phyloP scores from a whole-genome alignment of 1,140 invertebrate genomes.

The Heliconius nattereri region DNA sequence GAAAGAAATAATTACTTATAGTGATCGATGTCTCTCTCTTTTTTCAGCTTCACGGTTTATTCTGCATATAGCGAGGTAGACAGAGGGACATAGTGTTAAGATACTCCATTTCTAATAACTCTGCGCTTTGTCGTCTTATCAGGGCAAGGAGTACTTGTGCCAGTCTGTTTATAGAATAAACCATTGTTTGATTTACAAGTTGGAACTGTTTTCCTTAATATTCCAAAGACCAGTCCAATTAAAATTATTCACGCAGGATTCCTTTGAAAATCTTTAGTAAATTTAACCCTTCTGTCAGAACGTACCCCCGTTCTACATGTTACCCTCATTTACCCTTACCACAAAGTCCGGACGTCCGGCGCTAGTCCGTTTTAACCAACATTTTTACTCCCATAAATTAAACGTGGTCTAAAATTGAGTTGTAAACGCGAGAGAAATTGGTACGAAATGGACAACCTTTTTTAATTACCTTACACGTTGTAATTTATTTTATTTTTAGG shows the following conservation, averaged over 20 bases:
- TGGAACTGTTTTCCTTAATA: background rate
- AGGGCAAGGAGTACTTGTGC: too few relatives aligned
- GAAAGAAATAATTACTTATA: too few relatives aligned
- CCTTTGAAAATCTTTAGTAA: conserved; percentile 9
- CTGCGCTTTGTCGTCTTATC: too few relatives aligned
- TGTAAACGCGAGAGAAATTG: conserved; percentile 11
- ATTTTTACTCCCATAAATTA: conserved; percentile 32
- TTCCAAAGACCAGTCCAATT: background rate
- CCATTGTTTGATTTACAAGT: too few relatives aligned
- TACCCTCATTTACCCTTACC: conserved; percentile 28
- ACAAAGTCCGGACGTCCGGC: conserved; percentile 30
- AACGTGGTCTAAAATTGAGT: conserved; percentile 20
- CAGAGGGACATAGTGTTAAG: too few relatives aligned
- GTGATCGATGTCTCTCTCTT: too few relatives aligned
- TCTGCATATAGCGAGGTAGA: too few relatives aligned
- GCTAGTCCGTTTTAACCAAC: conserved; percentile 20
- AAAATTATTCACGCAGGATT: background rate
- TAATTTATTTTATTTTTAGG: background rate
- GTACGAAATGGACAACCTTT: background rate
- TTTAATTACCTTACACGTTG: background rate
- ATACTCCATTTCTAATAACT: too few relatives aligned
- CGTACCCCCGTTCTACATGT: background rate
- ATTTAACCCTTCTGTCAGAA: conserved; percentile 4
- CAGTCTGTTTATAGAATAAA: too few relatives aligned
- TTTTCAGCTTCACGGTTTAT: too few relatives aligned